Evolutionary conservation across 2,113 vertebrate species (phyloP).

Genomic region (Cyprinodon variegatus): DNA sequence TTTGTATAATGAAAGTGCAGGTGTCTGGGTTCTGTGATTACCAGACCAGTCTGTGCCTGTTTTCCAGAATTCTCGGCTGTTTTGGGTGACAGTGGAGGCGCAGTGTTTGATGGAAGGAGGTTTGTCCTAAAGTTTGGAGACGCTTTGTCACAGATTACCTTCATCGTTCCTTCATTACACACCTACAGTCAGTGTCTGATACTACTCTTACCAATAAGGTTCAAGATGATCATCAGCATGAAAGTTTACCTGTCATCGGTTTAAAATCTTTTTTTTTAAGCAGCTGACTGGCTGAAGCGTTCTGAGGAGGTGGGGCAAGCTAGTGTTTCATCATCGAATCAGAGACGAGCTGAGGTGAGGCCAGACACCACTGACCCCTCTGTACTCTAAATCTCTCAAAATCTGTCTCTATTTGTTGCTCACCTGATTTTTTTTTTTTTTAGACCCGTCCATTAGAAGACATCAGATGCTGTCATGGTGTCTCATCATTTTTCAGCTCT

Average conservation of each 20-base stretch:
- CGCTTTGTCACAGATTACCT: slow-evolving; percentile 41
- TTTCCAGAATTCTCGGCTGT: slow-evolving; percentile 38
- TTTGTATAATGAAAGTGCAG: background rate
- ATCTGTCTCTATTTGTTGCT: background rate
- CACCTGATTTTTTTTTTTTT: background rate
- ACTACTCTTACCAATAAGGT: background rate
- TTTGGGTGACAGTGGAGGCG: slow-evolving; percentile 48
- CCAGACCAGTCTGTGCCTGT: background rate
- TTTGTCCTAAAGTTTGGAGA: slow-evolving; percentile 41
- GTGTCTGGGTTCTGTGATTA: background rate
- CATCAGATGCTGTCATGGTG: background rate
- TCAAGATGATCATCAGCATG: background rate
- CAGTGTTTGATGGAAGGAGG: slow-evolving; percentile 39
- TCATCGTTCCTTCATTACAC: slow-evolving; percentile 37
- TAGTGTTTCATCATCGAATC: background rate
- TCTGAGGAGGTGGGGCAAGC: background rate
- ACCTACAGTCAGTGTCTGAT: slow-evolving; percentile 28
- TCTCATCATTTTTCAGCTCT: background rate
- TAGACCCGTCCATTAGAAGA: slow-evolving; percentile 23
- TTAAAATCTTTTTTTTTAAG: background rate
- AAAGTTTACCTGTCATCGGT: background rate
- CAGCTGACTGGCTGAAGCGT: slow-evolving; percentile 8
- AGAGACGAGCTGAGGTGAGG: background rate
- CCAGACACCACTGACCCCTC: background rate
- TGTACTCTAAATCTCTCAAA: slow-evolving; percentile 8